Conservation (phyloP, 2,888 invertebrate species). For the Cephus pygmeus region DNA sequence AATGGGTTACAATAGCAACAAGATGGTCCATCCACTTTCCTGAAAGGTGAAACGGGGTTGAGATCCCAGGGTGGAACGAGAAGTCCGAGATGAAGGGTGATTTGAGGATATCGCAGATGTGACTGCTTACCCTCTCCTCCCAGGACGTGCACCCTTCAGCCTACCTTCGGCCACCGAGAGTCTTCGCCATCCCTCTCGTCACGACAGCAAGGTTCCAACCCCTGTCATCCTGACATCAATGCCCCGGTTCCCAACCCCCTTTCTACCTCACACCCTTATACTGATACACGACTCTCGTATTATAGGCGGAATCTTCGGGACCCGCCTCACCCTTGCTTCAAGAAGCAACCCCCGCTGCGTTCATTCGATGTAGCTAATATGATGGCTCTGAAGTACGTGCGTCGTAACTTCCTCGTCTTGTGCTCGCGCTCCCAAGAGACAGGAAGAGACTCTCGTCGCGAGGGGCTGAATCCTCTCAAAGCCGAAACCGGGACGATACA, state of each 20-base stretch:
- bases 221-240: slow-evolving; percentile 22
- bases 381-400: not conserved
- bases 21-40: slow-evolving; percentile 10
- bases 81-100: slow-evolving; percentile 23
- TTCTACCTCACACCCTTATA: slow-evolving; percentile 16
- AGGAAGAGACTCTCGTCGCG: not conserved
- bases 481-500: not conserved
- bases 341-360: not conserved
- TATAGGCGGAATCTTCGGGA: not conserved
- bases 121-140: slow-evolving; percentile 25
- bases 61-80: slow-evolving; percentile 9
- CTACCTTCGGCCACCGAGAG: slow-evolving; percentile 10
- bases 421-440: not conserved
- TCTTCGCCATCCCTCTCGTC: slow-evolving; percentile 9
- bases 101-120: slow-evolving; percentile 37
- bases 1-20: slow-evolving; percentile 6
- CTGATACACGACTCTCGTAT: slow-evolving; percentile 1
- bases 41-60: slow-evolving; percentile 4
- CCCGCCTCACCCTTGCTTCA: not conserved
- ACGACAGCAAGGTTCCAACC: slow-evolving; percentile 16
- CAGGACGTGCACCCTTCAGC: slow-evolving; percentile 12
- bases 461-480: not conserved
- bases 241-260: slow-evolving; percentile 8
- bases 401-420: not conserved
- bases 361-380: not conserved